Conservation (phyloP, 2,797 vertebrate species). For the Fistularia commersonii region DNA sequence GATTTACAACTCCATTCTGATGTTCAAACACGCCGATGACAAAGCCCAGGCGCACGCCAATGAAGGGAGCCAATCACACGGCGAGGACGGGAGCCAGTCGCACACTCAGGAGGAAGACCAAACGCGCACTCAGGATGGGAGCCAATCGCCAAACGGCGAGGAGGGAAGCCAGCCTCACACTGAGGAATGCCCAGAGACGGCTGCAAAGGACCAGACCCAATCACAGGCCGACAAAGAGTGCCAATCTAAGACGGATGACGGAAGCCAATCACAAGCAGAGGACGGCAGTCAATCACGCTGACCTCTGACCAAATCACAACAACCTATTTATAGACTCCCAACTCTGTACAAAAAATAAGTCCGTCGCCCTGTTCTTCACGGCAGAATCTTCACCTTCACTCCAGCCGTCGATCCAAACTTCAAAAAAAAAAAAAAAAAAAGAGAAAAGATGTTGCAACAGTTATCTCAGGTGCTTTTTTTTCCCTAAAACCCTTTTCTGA, state of each 20-base stretch:
- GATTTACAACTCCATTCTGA: conserved; percentile 92
- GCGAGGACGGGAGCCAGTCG: not conserved
- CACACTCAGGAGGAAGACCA: not conserved
- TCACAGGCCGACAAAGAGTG: not conserved
- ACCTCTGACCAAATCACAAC: not conserved
- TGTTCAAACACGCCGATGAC: conserved; percentile 71
- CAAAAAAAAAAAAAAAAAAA: not conserved
- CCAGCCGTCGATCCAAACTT: not conserved
- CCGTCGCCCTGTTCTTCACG: not conserved
- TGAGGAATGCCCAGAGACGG: not conserved
- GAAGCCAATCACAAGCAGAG: not conserved
- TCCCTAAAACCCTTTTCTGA: not conserved
- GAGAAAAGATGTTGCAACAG: not conserved
- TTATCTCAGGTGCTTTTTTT: conserved; percentile 19
- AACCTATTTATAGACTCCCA: not conserved
- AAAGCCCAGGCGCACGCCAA: not conserved
- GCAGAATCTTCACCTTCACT: not conserved
- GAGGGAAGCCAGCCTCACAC: not conserved
- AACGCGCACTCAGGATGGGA: not conserved
- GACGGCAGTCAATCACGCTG: not conserved
- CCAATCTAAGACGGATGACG: not conserved
- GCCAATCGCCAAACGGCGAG: not conserved
- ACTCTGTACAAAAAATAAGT: not conserved
- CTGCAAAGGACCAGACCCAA: not conserved
- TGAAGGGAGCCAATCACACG: not conserved